A percentile compares a stretch with the other conserved stretches of the same genome.
Conservation (phyloP, 2,113 vertebrate species). For the Gymnogyps californianus region DNA sequence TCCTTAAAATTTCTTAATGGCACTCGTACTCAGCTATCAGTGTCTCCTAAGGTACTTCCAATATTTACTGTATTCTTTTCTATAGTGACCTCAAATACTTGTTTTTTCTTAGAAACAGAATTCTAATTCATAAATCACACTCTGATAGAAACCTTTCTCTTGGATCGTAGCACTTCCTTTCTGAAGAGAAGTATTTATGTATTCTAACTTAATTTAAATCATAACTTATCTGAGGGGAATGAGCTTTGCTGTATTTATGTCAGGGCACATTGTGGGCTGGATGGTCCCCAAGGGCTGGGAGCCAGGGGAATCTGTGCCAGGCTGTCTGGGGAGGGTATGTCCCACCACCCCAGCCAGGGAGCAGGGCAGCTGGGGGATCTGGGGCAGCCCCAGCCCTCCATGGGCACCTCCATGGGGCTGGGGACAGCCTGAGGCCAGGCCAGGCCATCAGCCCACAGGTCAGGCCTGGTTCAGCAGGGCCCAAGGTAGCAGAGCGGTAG, state of each 20-base stretch:
- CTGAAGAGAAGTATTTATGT: background rate
- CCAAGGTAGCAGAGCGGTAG: fast-evolving
- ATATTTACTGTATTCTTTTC: background rate
- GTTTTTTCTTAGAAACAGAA: background rate
- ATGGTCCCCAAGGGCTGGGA: background rate
- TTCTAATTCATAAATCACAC: background rate
- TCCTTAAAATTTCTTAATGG: background rate
- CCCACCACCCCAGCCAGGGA: background rate
- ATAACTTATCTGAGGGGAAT: background rate
- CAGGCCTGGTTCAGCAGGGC: background rate
- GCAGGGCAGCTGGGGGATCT: background rate
- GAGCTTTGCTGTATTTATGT: background rate
- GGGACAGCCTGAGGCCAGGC: background rate
- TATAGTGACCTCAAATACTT: background rate
- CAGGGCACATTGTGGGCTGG: too few species aligned
- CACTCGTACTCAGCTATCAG: background rate
- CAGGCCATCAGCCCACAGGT: too few species aligned
- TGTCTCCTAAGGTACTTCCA: background rate
- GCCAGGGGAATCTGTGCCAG: background rate
- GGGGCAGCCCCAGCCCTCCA: background rate
- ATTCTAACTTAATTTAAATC: background rate
- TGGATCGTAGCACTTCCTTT: background rate
- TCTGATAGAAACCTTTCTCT: background rate
- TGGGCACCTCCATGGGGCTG: background rate
- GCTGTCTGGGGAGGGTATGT: background rate